Evolutionary conservation across 2,113 vertebrate genomes (phyloP).

Genomic region (Gavia stellata): DNA sequence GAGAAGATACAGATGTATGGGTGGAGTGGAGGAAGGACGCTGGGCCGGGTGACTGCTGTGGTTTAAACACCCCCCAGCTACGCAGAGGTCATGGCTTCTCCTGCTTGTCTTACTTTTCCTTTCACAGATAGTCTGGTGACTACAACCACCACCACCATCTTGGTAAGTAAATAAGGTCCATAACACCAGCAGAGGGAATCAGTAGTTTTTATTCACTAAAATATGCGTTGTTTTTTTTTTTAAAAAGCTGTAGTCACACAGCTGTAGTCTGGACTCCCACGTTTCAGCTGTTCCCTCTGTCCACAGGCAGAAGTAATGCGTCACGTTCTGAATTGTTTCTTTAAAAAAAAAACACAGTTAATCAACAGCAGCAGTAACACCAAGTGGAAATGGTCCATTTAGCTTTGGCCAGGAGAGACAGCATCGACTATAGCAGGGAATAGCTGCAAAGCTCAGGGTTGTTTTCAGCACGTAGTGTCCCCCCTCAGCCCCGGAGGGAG

Average conservation of each 20-base stretch:
- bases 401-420: neutral
- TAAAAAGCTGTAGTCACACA: slow-evolving; percentile 56
- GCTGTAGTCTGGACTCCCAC: slow-evolving; percentile 69
- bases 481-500: neutral
- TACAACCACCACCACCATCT: neutral
- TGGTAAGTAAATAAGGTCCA: slow-evolving; percentile 3
- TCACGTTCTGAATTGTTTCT: slow-evolving; percentile 60
- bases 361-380: slow-evolving; percentile 6
- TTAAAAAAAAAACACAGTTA: neutral
- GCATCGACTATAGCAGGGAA: neutral
- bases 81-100: neutral
- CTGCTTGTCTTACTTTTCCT: neutral
- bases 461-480: neutral
- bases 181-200: slow-evolving; percentile 56
- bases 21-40: neutral
- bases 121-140: neutral
- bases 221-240: neutral
- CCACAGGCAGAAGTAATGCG: slow-evolving; percentile 61
- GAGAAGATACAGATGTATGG: neutral
- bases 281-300: slow-evolving; percentile 68
- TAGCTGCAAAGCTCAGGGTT: neutral
- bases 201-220: slow-evolving; percentile 53
- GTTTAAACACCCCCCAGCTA: neutral
- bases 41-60: neutral
- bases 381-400: neutral